Percentiles rank a stretch among this genome's conserved stretches.
Conservation (phyloP, 2,113 vertebrate species). For the Osmerus mordax region DNA sequence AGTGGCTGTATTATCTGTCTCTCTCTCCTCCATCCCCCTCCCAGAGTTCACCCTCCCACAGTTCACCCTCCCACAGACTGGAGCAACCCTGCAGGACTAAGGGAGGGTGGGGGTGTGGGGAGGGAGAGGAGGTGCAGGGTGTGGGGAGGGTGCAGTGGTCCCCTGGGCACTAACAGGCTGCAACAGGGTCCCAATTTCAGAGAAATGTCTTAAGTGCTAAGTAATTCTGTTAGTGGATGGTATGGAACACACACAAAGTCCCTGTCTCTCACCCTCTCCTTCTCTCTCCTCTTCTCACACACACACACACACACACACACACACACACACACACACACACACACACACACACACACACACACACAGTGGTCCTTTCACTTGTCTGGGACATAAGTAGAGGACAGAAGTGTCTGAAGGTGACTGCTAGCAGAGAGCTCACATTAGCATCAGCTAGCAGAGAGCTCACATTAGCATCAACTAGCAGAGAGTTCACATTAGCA, state of each 20-base stretch:
- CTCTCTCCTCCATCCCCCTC: neutral
- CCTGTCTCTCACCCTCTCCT: neutral
- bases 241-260: slow-evolving; percentile 1
- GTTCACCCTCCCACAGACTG: neutral
- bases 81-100: no score
- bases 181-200: slow-evolving; percentile 48
- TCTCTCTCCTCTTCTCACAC: neutral
- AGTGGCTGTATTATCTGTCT: slow-evolving; percentile 9
- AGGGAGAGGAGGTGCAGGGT: neutral
- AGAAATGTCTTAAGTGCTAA: slow-evolving; percentile 35
- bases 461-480: neutral
- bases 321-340: slow-evolving; percentile 11
- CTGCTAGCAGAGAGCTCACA: neutral
- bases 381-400: slow-evolving; percentile 23
- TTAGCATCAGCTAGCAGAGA: slow-evolving; percentile 7
- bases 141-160: no score
- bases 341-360: slow-evolving; percentile 19
- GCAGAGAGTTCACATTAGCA: neutral
- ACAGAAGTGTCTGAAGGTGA: no score
- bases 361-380: slow-evolving; percentile 54
- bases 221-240: slow-evolving; percentile 38
- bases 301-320: slow-evolving; percentile 7
- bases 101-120: no score
- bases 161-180: slow-evolving; percentile 29
- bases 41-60: neutral